A percentile compares a stretch with the other conserved stretches of the same genome.
phyloP scores from a whole-genome alignment of 1,140 invertebrate species.

The Phymastichus coffea region DNA sequence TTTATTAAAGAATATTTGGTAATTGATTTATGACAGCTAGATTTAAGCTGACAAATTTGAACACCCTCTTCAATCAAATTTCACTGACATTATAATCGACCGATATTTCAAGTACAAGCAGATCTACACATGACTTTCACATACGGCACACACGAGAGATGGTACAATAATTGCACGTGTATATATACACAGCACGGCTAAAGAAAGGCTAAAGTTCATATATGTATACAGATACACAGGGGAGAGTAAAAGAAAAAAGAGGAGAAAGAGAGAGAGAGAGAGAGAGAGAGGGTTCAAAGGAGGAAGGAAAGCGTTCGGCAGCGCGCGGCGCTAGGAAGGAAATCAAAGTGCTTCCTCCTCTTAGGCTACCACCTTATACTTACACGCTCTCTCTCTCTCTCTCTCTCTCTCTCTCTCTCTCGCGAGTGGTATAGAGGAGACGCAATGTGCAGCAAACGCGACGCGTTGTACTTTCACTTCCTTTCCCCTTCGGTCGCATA shows the following conservation, averaged over 20 bases:
- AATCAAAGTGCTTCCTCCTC: constrained; percentile 49
- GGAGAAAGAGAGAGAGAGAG: constrained; percentile 17
- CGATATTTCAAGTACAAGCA: too few relatives aligned
- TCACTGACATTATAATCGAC: too few relatives aligned
- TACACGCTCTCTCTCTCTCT: constrained; percentile 7
- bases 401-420: neutral
- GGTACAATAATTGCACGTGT: neutral
- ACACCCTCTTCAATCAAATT: too few relatives aligned
- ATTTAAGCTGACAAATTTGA: too few relatives aligned
- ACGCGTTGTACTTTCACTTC: constrained; percentile 56
- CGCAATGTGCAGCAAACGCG: constrained; percentile 32
- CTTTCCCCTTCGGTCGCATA: constrained; percentile 53
- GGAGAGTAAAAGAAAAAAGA: constrained; percentile 3
- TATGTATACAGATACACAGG: too few relatives aligned
- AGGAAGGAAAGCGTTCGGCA: constrained; percentile 28
- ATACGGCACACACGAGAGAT: neutral
- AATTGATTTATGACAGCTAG: too few relatives aligned
- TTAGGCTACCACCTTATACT: too few relatives aligned
- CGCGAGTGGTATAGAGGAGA: neutral
- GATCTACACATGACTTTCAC: neutral
- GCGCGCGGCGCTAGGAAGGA: constrained; percentile 1
- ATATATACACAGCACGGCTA: neutral
- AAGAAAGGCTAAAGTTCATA: too few relatives aligned
- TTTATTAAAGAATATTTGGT: too few relatives aligned
- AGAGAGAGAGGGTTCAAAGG: neutral